A percentile compares a stretch with the other conserved stretches of the same genome.
These are phyloP conservation scores for Elaeidobius kamerunicus DNA, from an alignment of 2,888 invertebrate genomes.

Conservation along the genomic window DNA sequence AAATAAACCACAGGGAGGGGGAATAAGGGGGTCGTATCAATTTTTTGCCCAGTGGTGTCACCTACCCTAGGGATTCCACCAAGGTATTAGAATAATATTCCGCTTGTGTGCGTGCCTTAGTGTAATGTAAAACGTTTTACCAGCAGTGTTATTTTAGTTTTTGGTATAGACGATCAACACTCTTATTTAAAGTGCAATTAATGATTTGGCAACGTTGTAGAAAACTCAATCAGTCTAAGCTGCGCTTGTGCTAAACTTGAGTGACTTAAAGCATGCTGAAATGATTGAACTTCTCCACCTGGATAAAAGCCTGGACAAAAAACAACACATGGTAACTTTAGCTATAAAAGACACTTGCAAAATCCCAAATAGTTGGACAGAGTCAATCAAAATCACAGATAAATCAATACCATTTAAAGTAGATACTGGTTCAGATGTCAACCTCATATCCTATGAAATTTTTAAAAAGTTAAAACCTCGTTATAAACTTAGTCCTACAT, in stretches of 20 bases:
- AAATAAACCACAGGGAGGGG: constrained; percentile 1
- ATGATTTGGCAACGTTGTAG: too few relatives aligned
- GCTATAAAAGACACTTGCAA: constrained; percentile 6
- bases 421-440: constrained; percentile 14
- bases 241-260: too few relatives aligned
- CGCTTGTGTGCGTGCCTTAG: too few relatives aligned
- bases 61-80: neutral
- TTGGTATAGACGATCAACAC: too few relatives aligned
- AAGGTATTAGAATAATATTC: too few relatives aligned
- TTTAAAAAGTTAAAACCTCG: constrained; percentile 11
- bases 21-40: neutral
- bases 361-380: constrained; percentile 3
- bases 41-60: constrained; percentile 15
- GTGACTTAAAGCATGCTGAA: too few relatives aligned
- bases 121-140: too few relatives aligned
- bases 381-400: constrained; percentile 7
- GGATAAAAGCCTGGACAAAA: too few relatives aligned
- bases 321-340: constrained; percentile 3
- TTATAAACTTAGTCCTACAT: constrained; percentile 3
- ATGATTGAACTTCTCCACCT: too few relatives aligned
- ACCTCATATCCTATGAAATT: constrained; percentile 8
- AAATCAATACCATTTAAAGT: constrained; percentile 1
- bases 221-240: too few relatives aligned
- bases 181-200: too few relatives aligned
- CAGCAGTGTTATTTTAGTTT: too few relatives aligned